Base-by-base conservation (phyloP, 2,888 invertebrate species). In the Marasmarcha lunaedactyla region DNA sequence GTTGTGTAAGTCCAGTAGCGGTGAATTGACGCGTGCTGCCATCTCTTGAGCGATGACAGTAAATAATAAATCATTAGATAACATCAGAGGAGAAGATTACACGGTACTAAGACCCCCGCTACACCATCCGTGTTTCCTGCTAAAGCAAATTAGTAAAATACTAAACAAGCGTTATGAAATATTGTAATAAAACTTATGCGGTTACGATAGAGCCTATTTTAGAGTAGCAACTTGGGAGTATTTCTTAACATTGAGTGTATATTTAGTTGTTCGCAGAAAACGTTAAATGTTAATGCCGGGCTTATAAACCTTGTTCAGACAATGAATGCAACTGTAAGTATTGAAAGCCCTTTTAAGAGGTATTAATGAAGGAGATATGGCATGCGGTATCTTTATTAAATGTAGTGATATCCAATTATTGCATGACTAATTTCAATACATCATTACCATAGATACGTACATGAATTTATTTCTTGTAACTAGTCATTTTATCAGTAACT, bases 111-210 rank as follows among this genome's bases (percentile, higher is more conserved):
- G 69, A 68, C 58, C 71, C 65, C 64, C 71, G 72, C 63, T 71
- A 77, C 68, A 67, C 76, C 76, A 79, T 71, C 79, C 81, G 73
- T 79, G 63, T 71, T 81, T 83, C 81, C 81, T 79, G 81, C 69
- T 60, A 61, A 52, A 56, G 73, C 79, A 83, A 81, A 83, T 83
- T 83, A 79, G 77, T 71, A 64, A 68, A 71, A 65, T 66, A 66
- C 60, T 59, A 55, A 34, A 34, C 14, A 12, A 13, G 34, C 3
- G 13, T 7, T 14, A 14, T 12, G 20, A 30, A 30, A 10, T 30
- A 3, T 30, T 11, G 2, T 11, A 4, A 4, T 33, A 7, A 41
- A 39, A 48, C 57, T 55, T 73, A 46, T 11, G 0, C 20, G 1
- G 1, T 40, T 0, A 27, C 0, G 2, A 37, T 70, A 76, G 54